Conservation (phyloP, 2,888 invertebrate genomes). For the Slavum lentiscoides region DNA sequence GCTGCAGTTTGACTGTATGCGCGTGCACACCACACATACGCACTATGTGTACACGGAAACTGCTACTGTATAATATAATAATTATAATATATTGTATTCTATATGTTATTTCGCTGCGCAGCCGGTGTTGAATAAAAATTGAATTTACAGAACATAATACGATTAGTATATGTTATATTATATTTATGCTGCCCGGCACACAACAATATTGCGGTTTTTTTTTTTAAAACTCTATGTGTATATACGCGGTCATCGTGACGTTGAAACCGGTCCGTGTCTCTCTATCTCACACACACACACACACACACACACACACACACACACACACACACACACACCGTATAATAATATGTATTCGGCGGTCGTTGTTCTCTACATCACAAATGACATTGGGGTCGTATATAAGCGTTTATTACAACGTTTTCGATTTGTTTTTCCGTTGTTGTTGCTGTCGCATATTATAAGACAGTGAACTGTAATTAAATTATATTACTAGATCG, state of each 20-base stretch:
- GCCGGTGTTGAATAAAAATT: slow-evolving; percentile 6
- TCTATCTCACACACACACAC: neutral
- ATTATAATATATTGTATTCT: neutral
- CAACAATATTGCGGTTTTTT: neutral
- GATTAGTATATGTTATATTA: no score
- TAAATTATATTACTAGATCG: no score
- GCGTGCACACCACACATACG: no score
- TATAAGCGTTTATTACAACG: neutral
- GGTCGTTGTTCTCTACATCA: neutral
- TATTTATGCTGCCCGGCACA: neutral
- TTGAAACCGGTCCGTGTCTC: slow-evolving; percentile 11
- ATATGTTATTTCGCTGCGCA: neutral
- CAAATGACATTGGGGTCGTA: slow-evolving; percentile 19
- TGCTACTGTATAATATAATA: neutral
- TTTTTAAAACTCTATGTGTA: neutral
- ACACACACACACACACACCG: neutral
- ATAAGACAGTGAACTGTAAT: neutral
- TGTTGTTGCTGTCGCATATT: no score
- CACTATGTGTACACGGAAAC: neutral
- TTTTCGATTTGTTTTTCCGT: neutral
- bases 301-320: neutral
- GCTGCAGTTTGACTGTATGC: no score
- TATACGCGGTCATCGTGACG: slow-evolving; percentile 15
- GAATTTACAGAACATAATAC: neutral
- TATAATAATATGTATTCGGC: neutral